Conservation (phyloP, 2,113 vertebrate genomes). For the Pyxicephalus adspersus region DNA sequence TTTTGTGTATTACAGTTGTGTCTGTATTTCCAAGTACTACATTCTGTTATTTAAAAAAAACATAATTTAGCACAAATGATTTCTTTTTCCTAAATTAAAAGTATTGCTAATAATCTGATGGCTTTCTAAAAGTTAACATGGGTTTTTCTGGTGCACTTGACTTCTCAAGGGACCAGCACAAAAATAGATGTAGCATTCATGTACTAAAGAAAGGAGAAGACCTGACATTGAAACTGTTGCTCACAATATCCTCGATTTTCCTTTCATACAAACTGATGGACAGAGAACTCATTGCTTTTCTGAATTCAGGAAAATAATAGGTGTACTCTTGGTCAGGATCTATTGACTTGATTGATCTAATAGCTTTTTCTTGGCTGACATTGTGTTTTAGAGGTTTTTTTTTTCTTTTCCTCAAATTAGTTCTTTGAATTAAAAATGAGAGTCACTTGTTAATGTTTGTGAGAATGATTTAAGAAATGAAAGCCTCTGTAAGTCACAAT, state of each 20-base stretch:
- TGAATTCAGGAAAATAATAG: constrained; percentile 38
- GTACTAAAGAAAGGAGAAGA: constrained; percentile 24
- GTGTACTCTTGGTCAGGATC: constrained; percentile 16
- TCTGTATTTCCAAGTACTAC: not conserved
- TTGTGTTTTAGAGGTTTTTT: constrained; percentile 15
- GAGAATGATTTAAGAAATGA: not conserved
- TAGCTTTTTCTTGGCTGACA: constrained; percentile 19
- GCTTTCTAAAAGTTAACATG: constrained; percentile 15
- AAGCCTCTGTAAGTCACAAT: not conserved
- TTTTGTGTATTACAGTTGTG: not conserved
- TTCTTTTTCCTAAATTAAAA: not conserved
- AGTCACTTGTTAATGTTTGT: not conserved
- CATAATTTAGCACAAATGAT: no score
- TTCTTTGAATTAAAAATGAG: constrained; percentile 21
- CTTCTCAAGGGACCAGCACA: constrained; percentile 38
- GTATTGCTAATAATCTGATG: not conserved
- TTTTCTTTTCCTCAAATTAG: not conserved
- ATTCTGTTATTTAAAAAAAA: not conserved
- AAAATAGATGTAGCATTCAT: constrained; percentile 42
- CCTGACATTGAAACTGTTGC: constrained; percentile 25
- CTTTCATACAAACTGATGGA: constrained; percentile 42
- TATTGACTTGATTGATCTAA: constrained; percentile 29
- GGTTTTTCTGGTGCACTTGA: constrained; percentile 10
- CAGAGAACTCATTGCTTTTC: constrained; percentile 21
- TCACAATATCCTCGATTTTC: not conserved